Base-by-base conservation (phyloP, 2,797 vertebrate species). In the Oreochromis grahami region DNA sequence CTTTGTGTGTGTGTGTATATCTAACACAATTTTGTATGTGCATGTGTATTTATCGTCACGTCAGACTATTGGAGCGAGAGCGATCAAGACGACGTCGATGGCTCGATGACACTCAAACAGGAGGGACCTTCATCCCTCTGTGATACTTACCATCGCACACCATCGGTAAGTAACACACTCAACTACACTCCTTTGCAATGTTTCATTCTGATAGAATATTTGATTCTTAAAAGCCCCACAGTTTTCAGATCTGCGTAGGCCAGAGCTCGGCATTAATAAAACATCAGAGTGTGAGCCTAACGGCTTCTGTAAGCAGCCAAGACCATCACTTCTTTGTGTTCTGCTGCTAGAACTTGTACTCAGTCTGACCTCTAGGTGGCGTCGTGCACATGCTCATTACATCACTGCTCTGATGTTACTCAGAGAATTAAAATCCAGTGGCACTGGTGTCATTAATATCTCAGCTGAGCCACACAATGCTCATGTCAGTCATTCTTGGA, bases 11-110 rank as follows among this genome's bases (percentile, higher is more conserved):
- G 17, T 29, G 26, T 34, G 3, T 41, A 5, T 48, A 34, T 3
- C 32, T 68, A 38, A 83, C 38, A 19, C 34, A 43, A 29, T 11
- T 77, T 68, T 76, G 29, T 53, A 13, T 87, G 80, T 41, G 53
- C 36, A 15, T 77, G 15, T 79, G 19, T 78, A n/a, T 85, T 74
- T 45, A n/a, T 84, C 68, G 79, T 52, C 19, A 17, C 3, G 6
- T 88, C 96, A 98, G 97, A 98, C 94, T 98, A 98, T 91, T 98
- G 97, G 97, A 98, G 97, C 17, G 97, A 98, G 92, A 98, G 97
- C 0, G 97, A 98, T 89, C 97, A 98, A 86, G 97, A 98, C 5
- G 97, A 98, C 29, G 93, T 96, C 0, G 97, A 98, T 0, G 96
- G 97, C 80, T 97, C 97, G 1, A 96, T 97, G 95, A 98, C 97